These are phyloP conservation scores for Anguilla rostrata DNA, from an alignment of 2,113 vertebrate species.

Conservation along the genomic window DNA sequence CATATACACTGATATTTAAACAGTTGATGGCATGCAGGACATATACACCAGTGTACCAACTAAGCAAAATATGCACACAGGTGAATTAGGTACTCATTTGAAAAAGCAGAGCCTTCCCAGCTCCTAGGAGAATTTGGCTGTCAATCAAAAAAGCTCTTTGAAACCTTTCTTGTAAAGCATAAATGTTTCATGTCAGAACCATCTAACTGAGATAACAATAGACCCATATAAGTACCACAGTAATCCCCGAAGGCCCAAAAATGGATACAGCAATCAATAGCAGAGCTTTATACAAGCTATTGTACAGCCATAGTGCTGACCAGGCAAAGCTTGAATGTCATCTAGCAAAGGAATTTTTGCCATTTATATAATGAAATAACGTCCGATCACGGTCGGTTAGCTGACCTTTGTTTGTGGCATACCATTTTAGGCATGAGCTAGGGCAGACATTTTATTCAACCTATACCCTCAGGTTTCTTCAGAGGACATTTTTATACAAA, in stretches of 20 bases:
- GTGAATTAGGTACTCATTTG: neutral
- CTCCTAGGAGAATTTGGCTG: neutral
- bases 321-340: neutral
- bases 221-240: neutral
- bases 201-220: conserved; percentile 7
- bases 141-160: conserved; percentile 1
- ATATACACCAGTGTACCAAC: too few relatives aligned
- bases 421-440: too few relatives aligned
- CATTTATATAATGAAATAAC: neutral
- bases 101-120: neutral
- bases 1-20: too few relatives aligned
- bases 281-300: neutral
- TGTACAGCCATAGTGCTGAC: neutral
- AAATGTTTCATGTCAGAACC: neutral
- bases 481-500: too few relatives aligned
- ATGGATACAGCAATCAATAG: neutral
- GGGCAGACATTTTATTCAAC: too few relatives aligned
- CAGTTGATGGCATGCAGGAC: too few relatives aligned
- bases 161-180: neutral
- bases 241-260: neutral
- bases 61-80: neutral
- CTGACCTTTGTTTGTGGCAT: neutral
- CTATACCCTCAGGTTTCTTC: too few relatives aligned
- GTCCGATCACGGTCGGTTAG: neutral
- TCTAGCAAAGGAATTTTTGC: neutral